Evolutionary conservation across 2,888 invertebrate genomes (phyloP), one percentile per base, ranked within the genome.

Genomic region (Drosophila borealis): DNA sequence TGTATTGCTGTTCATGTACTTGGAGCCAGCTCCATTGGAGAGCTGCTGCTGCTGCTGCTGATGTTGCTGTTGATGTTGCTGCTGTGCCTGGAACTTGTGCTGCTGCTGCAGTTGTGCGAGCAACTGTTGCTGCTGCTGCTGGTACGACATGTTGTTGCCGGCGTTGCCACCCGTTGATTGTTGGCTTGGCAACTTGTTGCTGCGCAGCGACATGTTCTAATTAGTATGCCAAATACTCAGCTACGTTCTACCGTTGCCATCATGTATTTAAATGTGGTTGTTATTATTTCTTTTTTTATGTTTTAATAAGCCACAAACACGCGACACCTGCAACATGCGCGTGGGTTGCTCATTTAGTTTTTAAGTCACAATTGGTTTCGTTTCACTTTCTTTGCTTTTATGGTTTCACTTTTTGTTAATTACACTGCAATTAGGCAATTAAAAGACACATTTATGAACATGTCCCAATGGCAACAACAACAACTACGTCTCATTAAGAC

Each of bases 141-240:
- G 88, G 45, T 81, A 77, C 34, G 79, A 78, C 83, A 88, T 78
- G 61, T 65, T 82, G 80, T 36, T 36, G 36, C 65, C 80, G 57
- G 57, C 80, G 61, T 44, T 77, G 64, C 84, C 78, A 29, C 44
- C 65, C 29, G 66, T 66, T 37, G 80, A 65, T 37, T 78, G 76
- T 34, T 81, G 70, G 17, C 19, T 17, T 34, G 78, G 91, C 74
- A 89, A 84, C 84, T 91, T 91, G 88, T 91, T 92, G 78, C 90
- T 92, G 56, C 91, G 90, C 90, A 92, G 89, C 75, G 92, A 91
- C 93, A 92, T 92, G 46, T 78, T 34, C n/a, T 80, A 73, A 50
- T 29, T 71, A 1, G 21, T 48, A 37, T 25, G 41, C 33, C 54
- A 49, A 36, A 36, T 36, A 10, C 48, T 65, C 44, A 68, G 44